Conservation (phyloP, 2,113 vertebrate species). For the Salvelinus sp. region DNA sequence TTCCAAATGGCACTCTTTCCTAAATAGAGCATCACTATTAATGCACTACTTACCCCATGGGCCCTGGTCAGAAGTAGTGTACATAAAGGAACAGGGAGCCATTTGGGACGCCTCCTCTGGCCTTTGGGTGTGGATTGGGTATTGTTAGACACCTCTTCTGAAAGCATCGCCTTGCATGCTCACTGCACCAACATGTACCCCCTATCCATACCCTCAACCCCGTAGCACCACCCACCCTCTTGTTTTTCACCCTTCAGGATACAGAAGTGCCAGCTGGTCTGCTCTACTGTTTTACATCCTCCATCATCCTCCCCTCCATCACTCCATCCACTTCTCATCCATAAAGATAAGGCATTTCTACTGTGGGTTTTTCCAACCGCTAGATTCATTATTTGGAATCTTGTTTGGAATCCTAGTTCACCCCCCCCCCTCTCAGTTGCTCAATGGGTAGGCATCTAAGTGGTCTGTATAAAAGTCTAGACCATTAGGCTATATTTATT, state of each 20-base stretch:
- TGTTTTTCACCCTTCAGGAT: conserved; percentile 6
- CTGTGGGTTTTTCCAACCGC: background rate
- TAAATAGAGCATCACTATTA: no score
- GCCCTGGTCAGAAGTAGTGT: background rate
- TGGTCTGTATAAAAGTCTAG: background rate
- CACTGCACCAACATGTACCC: background rate
- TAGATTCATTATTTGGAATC: background rate
- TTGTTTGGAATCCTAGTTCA: background rate
- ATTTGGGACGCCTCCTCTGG: no score
- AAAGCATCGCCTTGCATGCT: background rate
- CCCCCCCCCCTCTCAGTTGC: no score
- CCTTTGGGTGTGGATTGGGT: no score
- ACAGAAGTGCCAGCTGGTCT: background rate
- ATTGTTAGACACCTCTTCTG: background rate
- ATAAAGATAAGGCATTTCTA: conserved; percentile 17
- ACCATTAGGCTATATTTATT: background rate
- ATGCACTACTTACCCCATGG: no score
- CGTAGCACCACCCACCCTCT: conserved; percentile 13
- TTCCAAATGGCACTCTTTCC: no score
- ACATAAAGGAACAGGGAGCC: no score
- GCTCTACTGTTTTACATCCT: background rate
- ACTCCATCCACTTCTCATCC: background rate
- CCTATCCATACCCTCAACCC: background rate
- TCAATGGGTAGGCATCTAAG: background rate
- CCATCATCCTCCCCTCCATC: background rate